phyloP scores from a whole-genome alignment of 2,113 vertebrate species.

The Litocranius walleri region DNA sequence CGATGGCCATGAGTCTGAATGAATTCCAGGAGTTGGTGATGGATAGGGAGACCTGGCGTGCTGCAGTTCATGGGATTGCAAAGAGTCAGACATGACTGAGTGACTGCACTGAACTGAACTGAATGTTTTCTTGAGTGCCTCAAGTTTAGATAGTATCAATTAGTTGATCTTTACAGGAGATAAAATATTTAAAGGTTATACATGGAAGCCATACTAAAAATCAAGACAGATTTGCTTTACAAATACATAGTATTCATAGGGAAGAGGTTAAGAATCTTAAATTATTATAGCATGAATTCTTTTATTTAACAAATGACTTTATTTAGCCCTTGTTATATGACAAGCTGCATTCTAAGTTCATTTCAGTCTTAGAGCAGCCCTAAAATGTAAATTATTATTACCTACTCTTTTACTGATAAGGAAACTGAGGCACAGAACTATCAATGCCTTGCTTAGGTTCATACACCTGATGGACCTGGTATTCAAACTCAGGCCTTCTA shows the following conservation, averaged over 20 bases:
- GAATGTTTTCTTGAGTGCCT: neutral
- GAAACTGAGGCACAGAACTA: neutral
- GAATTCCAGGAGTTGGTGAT: no score
- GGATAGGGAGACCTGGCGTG: no score
- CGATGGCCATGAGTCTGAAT: no score
- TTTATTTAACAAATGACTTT: neutral
- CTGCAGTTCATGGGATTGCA: no score
- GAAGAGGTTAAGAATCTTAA: neutral
- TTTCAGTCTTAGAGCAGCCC: neutral
- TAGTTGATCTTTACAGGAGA: neutral
- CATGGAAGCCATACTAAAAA: neutral
- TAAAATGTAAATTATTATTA: neutral
- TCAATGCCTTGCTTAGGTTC: neutral
- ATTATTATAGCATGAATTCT: neutral
- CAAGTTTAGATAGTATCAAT: neutral
- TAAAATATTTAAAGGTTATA: neutral
- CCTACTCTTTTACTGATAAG: neutral
- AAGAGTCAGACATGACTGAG: no score
- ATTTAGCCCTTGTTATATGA: neutral
- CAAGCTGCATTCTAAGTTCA: neutral
- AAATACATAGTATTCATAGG: neutral
- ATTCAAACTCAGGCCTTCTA: neutral
- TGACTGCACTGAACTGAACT: no score
- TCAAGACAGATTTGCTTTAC: neutral
- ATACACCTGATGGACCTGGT: neutral